A percentile compares a stretch with the other conserved stretches of the same genome.
Evolutionary conservation across 2,797 vertebrate species (phyloP).

Genomic region (Falco naumanni): DNA sequence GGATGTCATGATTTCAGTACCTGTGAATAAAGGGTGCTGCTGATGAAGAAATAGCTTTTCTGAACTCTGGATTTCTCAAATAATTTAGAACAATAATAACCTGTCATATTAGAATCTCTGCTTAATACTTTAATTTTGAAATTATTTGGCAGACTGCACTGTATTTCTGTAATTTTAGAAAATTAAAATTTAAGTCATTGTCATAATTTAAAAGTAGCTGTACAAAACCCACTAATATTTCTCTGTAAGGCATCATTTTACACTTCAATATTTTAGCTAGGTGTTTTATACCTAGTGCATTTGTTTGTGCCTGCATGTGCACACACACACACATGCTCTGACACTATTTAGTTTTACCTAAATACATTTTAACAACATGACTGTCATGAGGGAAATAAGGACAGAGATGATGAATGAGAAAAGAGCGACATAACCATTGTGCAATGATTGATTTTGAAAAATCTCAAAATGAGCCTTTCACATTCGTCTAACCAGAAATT

Average conservation of each 20-base stretch:
- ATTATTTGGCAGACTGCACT: background rate
- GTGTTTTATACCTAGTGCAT: background rate
- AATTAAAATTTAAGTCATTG: background rate
- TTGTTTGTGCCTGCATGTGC: background rate
- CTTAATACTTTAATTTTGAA: slow-evolving; percentile 19
- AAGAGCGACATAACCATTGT: background rate
- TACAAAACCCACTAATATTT: background rate
- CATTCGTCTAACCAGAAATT: background rate
- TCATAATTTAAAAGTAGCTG: background rate
- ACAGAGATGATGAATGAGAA: background rate
- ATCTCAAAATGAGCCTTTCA: background rate
- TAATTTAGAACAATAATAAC: background rate
- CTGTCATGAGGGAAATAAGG: background rate
- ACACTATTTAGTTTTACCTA: background rate
- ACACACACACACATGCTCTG: background rate
- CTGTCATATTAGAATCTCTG: background rate
- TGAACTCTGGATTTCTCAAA: background rate
- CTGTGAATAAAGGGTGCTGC: background rate
- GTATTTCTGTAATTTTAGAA: background rate
- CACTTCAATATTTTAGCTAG: background rate
- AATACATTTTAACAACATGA: background rate
- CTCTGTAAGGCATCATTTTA: background rate
- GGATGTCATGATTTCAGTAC: background rate
- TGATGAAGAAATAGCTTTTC: background rate
- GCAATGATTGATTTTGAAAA: background rate